Evolutionary conservation across 2,113 vertebrate genomes (phyloP).

Genomic region (Nycticebus coucang): DNA sequence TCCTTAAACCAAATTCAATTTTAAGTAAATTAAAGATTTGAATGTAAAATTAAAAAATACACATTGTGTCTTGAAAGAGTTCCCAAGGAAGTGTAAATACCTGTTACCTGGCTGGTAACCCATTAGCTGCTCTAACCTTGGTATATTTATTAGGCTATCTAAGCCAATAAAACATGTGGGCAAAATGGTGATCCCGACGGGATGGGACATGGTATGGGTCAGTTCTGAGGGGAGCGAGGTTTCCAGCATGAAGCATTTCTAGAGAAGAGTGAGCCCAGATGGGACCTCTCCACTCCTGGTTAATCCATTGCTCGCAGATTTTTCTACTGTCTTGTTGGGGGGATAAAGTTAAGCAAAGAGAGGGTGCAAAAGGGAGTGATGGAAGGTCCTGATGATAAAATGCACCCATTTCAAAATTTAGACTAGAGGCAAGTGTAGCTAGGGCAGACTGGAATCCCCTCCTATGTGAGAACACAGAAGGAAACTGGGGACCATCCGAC

Average conservation of each 20-base stretch:
- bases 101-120: neutral
- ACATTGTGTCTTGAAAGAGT: neutral
- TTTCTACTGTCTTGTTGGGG: neutral
- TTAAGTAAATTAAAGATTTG: neutral
- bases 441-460: neutral
- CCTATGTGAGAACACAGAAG: neutral
- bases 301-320: neutral
- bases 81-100: neutral
- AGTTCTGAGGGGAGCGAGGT: neutral
- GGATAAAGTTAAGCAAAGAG: neutral
- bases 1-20: neutral
- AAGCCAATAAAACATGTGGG: neutral
- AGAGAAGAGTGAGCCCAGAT: neutral
- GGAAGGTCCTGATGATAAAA: neutral
- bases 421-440: neutral
- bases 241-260: neutral
- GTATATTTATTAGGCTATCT: neutral
- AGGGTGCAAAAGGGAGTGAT: neutral
- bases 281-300: too few relatives aligned
- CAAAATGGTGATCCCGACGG: neutral
- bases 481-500: accelerated
- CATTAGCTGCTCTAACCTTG: neutral
- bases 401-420: neutral
- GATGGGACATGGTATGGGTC: neutral
- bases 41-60: neutral